phyloP scores from a whole-genome alignment of 1,140 invertebrate species.

The Zaprionus camerounensis region DNA sequence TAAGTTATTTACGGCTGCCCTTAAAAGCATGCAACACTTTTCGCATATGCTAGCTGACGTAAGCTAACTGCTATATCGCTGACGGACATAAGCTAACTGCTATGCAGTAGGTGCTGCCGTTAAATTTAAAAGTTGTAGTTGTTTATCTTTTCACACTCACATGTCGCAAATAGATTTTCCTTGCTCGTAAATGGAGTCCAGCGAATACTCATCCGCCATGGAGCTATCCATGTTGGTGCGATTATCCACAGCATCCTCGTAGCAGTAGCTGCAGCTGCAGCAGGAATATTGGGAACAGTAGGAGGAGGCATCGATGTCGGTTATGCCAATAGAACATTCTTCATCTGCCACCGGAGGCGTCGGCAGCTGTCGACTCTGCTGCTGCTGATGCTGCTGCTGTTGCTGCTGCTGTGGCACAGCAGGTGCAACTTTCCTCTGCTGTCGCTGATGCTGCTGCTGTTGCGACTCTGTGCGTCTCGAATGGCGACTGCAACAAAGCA shows the following conservation, averaged over 20 bases:
- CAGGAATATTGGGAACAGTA: constrained; percentile 86
- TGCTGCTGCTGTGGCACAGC: constrained; percentile 27
- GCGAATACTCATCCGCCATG: constrained; percentile 69
- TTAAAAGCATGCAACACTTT: constrained; percentile 25
- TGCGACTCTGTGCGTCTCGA: constrained; percentile 30
- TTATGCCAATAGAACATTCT: constrained; percentile 81
- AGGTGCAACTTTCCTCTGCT: constrained; percentile 39
- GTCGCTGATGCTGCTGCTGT: constrained; percentile 37
- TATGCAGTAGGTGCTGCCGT: too few species aligned
- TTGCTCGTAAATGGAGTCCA: constrained; percentile 70
- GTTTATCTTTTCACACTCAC: constrained; percentile 54
- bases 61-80: constrained; percentile 10
- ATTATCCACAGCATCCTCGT: constrained; percentile 57
- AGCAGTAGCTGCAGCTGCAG: constrained; percentile 86
- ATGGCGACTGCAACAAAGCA: constrained; percentile 47
- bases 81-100: background rate
- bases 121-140: background rate
- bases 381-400: constrained; percentile 15
- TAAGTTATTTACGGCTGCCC: background rate
- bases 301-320: constrained; percentile 83
- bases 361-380: constrained; percentile 3
- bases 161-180: constrained; percentile 65
- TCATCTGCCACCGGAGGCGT: constrained; percentile 53
- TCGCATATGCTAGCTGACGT: background rate
- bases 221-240: constrained; percentile 75